These are phyloP conservation scores for Drosophila subsilvestris DNA, from an alignment of 2,888 invertebrate species.

Conservation along the genomic window DNA sequence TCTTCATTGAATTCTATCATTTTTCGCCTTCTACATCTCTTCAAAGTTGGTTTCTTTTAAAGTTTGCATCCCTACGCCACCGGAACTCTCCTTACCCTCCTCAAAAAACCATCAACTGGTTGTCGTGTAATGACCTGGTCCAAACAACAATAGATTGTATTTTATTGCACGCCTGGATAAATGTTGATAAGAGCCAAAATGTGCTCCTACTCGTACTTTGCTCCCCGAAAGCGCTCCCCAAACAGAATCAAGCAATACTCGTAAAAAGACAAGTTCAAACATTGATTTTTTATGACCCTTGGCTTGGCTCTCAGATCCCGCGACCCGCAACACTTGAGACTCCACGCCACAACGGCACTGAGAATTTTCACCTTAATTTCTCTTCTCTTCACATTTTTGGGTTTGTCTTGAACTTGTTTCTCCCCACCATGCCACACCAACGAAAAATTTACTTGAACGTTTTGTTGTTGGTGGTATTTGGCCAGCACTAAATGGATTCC, in stretches of 20 bases:
- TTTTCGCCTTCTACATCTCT: no score
- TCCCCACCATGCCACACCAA: neutral
- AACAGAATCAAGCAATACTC: conserved; percentile 33
- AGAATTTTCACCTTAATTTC: conserved; percentile 44
- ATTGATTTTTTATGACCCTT: conserved; percentile 42
- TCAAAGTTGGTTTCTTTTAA: neutral
- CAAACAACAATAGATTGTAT: conserved; percentile 39
- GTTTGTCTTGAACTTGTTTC: conserved; percentile 13
- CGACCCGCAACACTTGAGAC: conserved; percentile 14
- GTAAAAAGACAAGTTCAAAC: conserved; percentile 39
- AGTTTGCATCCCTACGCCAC: conserved; percentile 3
- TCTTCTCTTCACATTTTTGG: conserved; percentile 11
- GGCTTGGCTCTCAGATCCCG: conserved; percentile 3
- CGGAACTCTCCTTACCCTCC: neutral
- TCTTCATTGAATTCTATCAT: no score
- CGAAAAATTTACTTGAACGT: conserved; percentile 6
- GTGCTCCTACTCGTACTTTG: conserved; percentile 14
- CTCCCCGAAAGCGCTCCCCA: conserved; percentile 8
- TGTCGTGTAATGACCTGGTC: conserved; percentile 35
- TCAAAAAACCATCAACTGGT: neutral
- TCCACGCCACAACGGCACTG: conserved; percentile 22
- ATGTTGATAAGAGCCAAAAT: conserved; percentile 46
- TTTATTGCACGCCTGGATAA: conserved; percentile 52
- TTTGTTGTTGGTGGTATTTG: conserved; percentile 32
- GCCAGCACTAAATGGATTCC: conserved; percentile 58